Base-by-base conservation (phyloP, 2,113 vertebrate species). In the Xiphophorus couchianus region DNA sequence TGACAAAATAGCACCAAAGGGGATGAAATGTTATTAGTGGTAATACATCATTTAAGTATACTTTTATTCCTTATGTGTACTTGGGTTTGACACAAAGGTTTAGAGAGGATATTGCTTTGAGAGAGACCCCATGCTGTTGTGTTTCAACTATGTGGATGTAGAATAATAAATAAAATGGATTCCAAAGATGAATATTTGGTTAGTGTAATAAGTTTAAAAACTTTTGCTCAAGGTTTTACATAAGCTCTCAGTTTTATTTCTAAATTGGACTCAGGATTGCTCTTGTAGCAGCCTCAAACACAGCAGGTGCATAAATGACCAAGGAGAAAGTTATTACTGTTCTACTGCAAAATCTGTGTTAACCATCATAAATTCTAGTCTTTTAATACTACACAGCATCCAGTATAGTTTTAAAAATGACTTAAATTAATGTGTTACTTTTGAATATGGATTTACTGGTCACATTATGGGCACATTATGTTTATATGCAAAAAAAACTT, bases 1-100 rank as follows among this genome's bases (percentile, higher is more conserved):
- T 76, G 71, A 71, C 62, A 85, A 87, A 80, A 85, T 28, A 69
- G 22, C 64, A 66, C 83, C 69, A 80, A 71, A 78, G 68, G 72
- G 69, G 77, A 58, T 70, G 30, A 83, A 81, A 54, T 64, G 37
- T 79, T 78, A 82, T 83, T 71, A 76, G 77, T 44, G 48, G 73
- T 77, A 65, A 78, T 72, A 76, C 33, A 73, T 81, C 63, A 72
- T 74, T 83, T 80, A 60, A 68, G 66, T 31, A 22, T 44, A 29
- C 17, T 58, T 48, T 70, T 30, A 30, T 69, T n/a, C 60, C 39
- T 29, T 39, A 5, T 12, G 13, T 33, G 29, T 9, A n/a, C 51
- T 60, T 60, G 2, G 1, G 33, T 63, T 62, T 81, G 65, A 72
- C 44, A 61, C 19, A 80, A 60, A 39, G 31, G 37, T 68, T 67